Base-by-base conservation (phyloP, 2,113 vertebrate genomes). In the Oncorhynchus keta region DNA sequence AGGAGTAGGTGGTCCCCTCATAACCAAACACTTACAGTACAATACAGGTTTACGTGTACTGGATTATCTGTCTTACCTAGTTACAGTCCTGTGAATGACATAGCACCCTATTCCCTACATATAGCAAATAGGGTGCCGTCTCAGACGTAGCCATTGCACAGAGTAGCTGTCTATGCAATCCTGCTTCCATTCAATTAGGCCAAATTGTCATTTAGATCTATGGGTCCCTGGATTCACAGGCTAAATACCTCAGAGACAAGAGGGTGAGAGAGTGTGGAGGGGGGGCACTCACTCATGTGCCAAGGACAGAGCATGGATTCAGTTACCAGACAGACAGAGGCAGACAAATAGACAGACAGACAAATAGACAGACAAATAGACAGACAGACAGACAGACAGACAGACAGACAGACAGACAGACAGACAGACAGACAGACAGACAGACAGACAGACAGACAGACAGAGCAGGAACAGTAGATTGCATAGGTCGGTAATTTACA, bases 401-500 rank as follows among this genome's bases (percentile, higher is more conserved):
- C 3, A 18, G 30, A 32, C 4, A 32, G 30, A 5, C 76, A 75
- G 6, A 20, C 30, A 32, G 30, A 32, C 2, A 32, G 30, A 30
- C 28, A 28, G 30, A 26, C 1, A 32, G 30, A 32, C 76, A 75
- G 6, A 51, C 11, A 64, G 12, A 14, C 0, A 51, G 11, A 51
- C 3, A 51, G 49, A 11, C 2, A 16, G 59, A 3, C 20, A 74
- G 64, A 70, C 11, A 57, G 6, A n/a, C 30, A 32, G 30, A 32
- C 30, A 32, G 30, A 32, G 79, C 57, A 61, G 18, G 79, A 78
- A 78, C 72, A 57, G 74, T 68, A 82, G 57, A 79, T 89, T 91
- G 90, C 90, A 90, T 90, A 91, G 90, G 83, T 86, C 51, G 57
- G 80, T 75, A 55, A 57, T 68, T 76, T 39, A 4, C 7, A 48